Base-by-base conservation (phyloP, 92 coral and sea anemone species). In the Epizoanthus fatuus region DNA sequence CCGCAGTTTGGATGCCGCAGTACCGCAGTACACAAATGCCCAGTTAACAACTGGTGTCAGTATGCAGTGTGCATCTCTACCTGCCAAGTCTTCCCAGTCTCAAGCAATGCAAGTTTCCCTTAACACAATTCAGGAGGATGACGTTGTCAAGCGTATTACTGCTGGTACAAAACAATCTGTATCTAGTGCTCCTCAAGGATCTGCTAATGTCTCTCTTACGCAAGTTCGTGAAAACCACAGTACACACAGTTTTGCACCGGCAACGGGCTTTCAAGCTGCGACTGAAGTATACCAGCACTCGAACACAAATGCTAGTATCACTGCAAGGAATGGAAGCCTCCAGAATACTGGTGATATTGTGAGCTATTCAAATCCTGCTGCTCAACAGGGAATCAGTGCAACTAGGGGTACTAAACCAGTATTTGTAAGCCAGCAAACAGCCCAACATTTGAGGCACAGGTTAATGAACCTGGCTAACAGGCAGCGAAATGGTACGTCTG, bases 391-490 rank as follows among this genome's bases (percentile, higher is more conserved):
- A 52, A 14, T 17, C 13, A 71, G 83, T 42, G 78, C 52, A 14
- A 67, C 88, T n/a, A 42, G 85, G 15, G 39, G 64, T 47, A 47
- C 79, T 13, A 83, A 32, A 52, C 75, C 91, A 44, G 59, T 79
- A 5, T 29, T 71, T 22, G 72, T 70, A 49, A 93, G 86, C 62
- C 93, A 79, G 74, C 86, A 80, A 22, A 86, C 88, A n/a, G 87
- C 88, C n/a, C 89, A 75, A 67, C 75, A 88, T 51, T 81, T 95
- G 64, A 80, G 98, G 19, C 92, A 93, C 15, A 86, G 96, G 25
- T 88, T 95, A 4, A 88, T 91, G 74, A 92, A 85, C 25, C 80
- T 95, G 56, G 96, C 96, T 7, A 85, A 70, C 66, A 95, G 95
- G 69, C 98, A 95, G 73, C 82, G 82, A 60, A 60, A 57, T 57